Evolutionary conservation across 2,797 vertebrate species (phyloP).

Genomic region (Sebastes cheni): DNA sequence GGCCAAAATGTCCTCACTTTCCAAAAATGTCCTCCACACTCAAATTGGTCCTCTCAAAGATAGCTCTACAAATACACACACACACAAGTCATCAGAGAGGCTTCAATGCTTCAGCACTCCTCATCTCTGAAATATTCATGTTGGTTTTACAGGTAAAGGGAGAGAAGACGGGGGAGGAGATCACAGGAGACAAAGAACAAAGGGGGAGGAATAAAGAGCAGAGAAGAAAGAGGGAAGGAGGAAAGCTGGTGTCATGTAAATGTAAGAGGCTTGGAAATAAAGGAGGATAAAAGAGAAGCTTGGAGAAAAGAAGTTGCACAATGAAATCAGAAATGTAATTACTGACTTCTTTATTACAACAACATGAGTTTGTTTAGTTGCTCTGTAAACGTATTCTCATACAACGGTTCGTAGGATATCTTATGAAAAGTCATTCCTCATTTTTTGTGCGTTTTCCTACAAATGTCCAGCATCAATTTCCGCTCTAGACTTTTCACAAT

Average conservation of each 20-base stretch:
- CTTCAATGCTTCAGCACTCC: not conserved
- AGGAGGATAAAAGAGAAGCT: not conserved
- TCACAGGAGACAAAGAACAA: not conserved
- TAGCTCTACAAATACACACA: not conserved
- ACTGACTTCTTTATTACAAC: not conserved
- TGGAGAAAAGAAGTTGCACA: not conserved
- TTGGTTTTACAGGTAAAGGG: conserved; percentile 8
- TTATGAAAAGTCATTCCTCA: no score
- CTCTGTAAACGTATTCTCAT: no score
- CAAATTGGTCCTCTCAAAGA: not conserved
- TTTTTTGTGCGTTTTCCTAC: no score
- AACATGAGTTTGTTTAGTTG: not conserved
- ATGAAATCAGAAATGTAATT: not conserved
- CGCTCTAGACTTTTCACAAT: no score
- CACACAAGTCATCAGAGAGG: not conserved
- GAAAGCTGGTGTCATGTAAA: not conserved
- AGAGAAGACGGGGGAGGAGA: not conserved
- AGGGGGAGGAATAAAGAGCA: not conserved
- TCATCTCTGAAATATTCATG: conserved; percentile 23
- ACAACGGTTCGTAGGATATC: no score
- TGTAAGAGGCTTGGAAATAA: not conserved
- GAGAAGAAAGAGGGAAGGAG: not conserved
- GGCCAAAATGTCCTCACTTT: not conserved
- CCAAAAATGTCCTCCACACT: not conserved
- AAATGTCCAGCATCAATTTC: no score